Evolutionary conservation across 2,113 vertebrate species (phyloP).

Genomic region (Caranx ignobilis): DNA sequence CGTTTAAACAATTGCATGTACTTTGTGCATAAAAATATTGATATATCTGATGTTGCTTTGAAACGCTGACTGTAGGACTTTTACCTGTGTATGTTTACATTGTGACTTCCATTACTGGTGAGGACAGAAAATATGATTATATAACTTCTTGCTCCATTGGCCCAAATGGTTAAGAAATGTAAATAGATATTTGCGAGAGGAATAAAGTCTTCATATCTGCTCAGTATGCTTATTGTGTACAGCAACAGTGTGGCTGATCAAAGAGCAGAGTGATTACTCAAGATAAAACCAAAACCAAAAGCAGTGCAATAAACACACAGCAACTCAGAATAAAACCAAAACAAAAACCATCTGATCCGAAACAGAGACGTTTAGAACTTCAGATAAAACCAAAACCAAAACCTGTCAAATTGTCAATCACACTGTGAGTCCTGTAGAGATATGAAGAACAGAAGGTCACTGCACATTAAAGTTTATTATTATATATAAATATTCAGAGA

Average conservation of each 20-base stretch:
- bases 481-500: slow-evolving; percentile 1
- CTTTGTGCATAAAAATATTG: no score
- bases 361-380: background rate
- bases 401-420: background rate
- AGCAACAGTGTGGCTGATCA: background rate
- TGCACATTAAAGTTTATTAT: slow-evolving; percentile 42
- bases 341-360: background rate
- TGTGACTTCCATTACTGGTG: background rate
- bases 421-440: background rate
- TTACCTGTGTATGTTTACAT: background rate
- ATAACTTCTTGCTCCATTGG: background rate
- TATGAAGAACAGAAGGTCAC: background rate
- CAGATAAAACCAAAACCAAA: slow-evolving; percentile 16
- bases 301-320: no score
- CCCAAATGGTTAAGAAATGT: background rate
- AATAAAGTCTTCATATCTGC: background rate
- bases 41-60: background rate
- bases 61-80: background rate
- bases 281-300: background rate
- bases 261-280: background rate
- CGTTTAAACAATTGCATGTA: no score
- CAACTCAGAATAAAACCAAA: background rate
- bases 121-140: background rate
- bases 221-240: background rate
- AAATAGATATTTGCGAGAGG: background rate